Base-by-base conservation (phyloP, 2,797 vertebrate species). In the Hybognathus amarus region DNA sequence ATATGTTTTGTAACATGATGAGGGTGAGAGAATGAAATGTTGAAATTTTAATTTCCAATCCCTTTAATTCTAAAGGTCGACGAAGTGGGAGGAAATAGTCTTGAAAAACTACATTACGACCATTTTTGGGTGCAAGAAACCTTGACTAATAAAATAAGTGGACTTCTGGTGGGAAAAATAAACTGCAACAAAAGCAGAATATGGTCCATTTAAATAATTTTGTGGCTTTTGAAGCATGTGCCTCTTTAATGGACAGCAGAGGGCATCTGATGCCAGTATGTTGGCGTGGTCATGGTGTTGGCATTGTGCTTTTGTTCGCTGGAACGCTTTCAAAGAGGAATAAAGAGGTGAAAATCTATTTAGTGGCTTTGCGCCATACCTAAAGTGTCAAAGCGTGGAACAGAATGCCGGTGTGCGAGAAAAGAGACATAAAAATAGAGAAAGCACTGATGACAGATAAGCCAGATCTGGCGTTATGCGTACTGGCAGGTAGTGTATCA, bases 401-500 rank as follows among this genome's bases (percentile, higher is more conserved):
- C 75, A 79, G 77, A 70, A 83, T 80, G 67, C 24, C 40, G 54
- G 59, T 47, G 75, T 50, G 79, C 13, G 54, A 66, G 36, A 64
- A 83, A 56, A 79, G 76, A 80, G 77, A 83, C 56, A 70, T 42
- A 87, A 83, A 87, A 74, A 69, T 50, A 59, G 82, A 80, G 52
- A 70, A 79, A 75, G 73, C 40, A 2, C 74, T 42, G 86, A 79
- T 83, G 87, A 88, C 86, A 88, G 84, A 80, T 40, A n/a, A 70
- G 52, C 82, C 82, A 80, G 79, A 81, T 84, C 82, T 56, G 85
- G 79, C 80, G 82, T 88, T 84, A 89, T 82, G 70, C 77, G 33
- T 63, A 85, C 82, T 87, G 85, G 85, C 88, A 89, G 88, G 84
- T 87, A 84, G 78, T 88, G 85, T 79, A 84, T 88, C 82, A 86